These are phyloP conservation scores for Leontocebus nigricollis DNA, from an alignment of 2,797 vertebrate genomes.

Conservation along the genomic window DNA sequence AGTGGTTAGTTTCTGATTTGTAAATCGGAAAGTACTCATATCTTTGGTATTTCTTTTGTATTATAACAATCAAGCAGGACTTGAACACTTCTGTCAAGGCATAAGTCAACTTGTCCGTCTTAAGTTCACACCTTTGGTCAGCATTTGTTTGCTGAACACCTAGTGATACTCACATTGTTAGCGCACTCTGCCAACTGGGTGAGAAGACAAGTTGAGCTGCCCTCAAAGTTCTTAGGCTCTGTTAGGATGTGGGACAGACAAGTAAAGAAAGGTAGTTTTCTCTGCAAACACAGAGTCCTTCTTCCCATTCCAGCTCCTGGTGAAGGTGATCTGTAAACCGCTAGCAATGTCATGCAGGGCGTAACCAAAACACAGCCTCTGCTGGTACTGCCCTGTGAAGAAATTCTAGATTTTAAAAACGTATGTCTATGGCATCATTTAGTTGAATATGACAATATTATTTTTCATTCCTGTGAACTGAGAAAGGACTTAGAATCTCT, in stretches of 20 bases:
- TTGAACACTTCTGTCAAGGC: neutral
- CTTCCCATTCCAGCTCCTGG: rapidly evolving
- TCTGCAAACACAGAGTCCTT: rapidly evolving
- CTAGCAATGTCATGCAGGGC: rapidly evolving
- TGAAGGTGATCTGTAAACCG: neutral
- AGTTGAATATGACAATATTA: too few relatives aligned
- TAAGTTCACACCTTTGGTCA: too few relatives aligned
- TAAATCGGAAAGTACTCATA: neutral
- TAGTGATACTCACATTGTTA: rapidly evolving
- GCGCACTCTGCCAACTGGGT: rapidly evolving
- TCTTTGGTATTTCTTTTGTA: neutral
- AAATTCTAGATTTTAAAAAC: neutral
- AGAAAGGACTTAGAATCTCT: neutral
- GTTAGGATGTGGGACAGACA: rapidly evolving
- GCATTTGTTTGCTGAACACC: neutral
- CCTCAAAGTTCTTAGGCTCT: rapidly evolving
- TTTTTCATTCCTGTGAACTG: neutral
- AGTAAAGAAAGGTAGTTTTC: neutral
- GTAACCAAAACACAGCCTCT: neutral
- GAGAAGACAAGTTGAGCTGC: rapidly evolving
- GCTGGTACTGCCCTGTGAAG: rapidly evolving
- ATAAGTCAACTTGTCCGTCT: rapidly evolving
- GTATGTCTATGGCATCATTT: neutral
- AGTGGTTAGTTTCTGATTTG: neutral
- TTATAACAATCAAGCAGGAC: too few relatives aligned